Percentiles rank a stretch among this genome's conserved stretches.
These are phyloP conservation scores for Otus sunia DNA, from an alignment of 2,113 vertebrate species.

Conservation along the genomic window DNA sequence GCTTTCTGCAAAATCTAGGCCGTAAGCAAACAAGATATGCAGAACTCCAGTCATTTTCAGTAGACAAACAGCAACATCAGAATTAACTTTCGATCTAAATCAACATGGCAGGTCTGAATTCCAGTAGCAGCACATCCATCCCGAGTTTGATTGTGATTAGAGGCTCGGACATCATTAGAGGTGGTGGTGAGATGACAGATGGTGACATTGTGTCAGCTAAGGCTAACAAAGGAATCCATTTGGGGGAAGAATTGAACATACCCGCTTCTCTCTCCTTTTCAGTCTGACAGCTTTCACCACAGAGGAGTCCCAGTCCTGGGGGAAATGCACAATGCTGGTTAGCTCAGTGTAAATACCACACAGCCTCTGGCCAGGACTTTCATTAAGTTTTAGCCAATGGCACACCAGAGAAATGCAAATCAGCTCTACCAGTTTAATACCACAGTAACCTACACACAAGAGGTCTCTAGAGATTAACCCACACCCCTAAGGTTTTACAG, in stretches of 20 bases:
- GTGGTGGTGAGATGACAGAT: background rate
- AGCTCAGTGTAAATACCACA: background rate
- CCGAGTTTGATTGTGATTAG: background rate
- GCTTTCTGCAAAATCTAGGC: background rate
- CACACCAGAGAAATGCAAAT: background rate
- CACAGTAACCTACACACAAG: background rate
- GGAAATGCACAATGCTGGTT: background rate
- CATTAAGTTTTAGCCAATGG: background rate
- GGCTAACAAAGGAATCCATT: background rate
- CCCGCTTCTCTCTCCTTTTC: constrained; percentile 93
- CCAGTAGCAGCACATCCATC: background rate
- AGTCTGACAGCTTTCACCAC: constrained; percentile 84
- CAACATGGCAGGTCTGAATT: background rate
- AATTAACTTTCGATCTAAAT: background rate
- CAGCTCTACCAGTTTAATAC: background rate
- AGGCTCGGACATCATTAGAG: background rate
- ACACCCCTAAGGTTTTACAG: background rate
- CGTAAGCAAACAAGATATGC: background rate
- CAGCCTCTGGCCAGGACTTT: background rate
- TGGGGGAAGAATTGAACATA: constrained; percentile 61
- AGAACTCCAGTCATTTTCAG: background rate
- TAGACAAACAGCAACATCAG: background rate
- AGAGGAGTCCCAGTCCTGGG: constrained; percentile 95
- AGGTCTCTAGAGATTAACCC: background rate
- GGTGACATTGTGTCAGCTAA: background rate